Evolutionary conservation across 1,140 invertebrate species (phyloP), one percentile per base, ranked within the genome.

Genomic region (Hypothenemus hampei): DNA sequence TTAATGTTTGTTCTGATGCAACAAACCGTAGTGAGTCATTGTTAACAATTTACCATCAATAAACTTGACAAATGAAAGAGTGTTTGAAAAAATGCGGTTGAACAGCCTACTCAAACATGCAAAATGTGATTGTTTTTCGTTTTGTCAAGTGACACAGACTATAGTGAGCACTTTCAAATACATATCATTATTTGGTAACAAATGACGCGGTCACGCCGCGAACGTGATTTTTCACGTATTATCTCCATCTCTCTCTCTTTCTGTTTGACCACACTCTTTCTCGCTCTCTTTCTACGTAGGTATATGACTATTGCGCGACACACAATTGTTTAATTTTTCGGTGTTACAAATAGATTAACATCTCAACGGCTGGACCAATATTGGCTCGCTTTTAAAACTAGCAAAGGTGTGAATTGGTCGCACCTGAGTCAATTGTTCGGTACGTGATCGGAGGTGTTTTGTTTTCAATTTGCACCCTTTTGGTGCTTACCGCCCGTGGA

Each of bases 121-220:
- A n/a, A n/a, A n/a, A 29, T 29, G 26, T 6, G 26, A n/a, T n/a
- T n/a, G n/a, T n/a, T n/a, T 29, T 7, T 29, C n/a, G n/a, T 29
- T 29, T 29, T 29, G n/a, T 29, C 26, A 6, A n/a, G n/a, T 22
- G 45, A 18, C 19, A 35, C 26, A 0, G 26, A 31, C 45, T 47
- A 33, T 37, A 23, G 18, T 15, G 36, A 11, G 29, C 13, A 51
- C 49, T 51, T 51, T 51, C 49, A 51, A 51, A 51, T 51, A 41
- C n/a, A n/a, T n/a, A n/a, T n/a, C n/a, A n/a, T n/a, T 51, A 51
- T 51, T 51, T 51, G 49, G 49, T 51, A 51, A 51, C 37, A 23
- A 51, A 33, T 23, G 39, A 41, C 22, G 39, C 39, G 37, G 37
- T 41, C 49, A 51, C 49, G 49, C 41, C n/a, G n/a, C 41, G 19